These are phyloP conservation scores for Lasioglossum zephyrum DNA, from an alignment of 2,888 invertebrate species.

Conservation along the genomic window DNA sequence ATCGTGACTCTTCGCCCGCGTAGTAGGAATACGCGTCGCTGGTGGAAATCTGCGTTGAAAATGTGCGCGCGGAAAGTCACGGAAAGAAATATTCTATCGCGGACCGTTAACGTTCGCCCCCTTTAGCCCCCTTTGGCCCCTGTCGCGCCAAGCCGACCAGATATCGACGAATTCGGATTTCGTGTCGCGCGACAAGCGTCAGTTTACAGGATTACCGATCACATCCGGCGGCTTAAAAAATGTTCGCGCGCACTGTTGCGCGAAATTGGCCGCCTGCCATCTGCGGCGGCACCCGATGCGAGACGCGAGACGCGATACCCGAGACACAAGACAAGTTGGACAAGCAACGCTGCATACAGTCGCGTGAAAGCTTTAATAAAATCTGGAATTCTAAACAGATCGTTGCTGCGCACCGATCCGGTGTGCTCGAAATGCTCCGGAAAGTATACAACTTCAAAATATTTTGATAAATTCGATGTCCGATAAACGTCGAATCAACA, in stretches of 20 bases:
- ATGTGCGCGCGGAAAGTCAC: not conserved
- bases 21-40: not conserved
- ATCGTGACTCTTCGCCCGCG: not conserved
- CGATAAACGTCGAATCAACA: not conserved
- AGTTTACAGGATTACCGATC: conserved; percentile 45
- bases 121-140: not conserved
- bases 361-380: conserved; percentile 53
- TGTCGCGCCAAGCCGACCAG: conserved; percentile 13
- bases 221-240: conserved; percentile 13
- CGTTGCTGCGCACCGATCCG: too few species aligned
- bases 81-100: not conserved
- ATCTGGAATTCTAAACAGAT: conserved; percentile 51
- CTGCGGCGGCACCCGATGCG: conserved; percentile 4
- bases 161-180: conserved; percentile 48
- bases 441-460: not conserved
- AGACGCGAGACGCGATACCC: not conserved
- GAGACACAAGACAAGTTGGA: not conserved
- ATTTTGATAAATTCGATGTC: not conserved
- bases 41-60: not conserved
- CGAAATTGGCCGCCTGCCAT: conserved; percentile 56
- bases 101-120: not conserved
- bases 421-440: too few species aligned
- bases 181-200: conserved; percentile 28
- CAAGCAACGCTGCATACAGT: conserved; percentile 10
- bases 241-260: conserved; percentile 50